Conservation (phyloP, 2,888 invertebrate genomes). For the Lycia hirtaria region DNA sequence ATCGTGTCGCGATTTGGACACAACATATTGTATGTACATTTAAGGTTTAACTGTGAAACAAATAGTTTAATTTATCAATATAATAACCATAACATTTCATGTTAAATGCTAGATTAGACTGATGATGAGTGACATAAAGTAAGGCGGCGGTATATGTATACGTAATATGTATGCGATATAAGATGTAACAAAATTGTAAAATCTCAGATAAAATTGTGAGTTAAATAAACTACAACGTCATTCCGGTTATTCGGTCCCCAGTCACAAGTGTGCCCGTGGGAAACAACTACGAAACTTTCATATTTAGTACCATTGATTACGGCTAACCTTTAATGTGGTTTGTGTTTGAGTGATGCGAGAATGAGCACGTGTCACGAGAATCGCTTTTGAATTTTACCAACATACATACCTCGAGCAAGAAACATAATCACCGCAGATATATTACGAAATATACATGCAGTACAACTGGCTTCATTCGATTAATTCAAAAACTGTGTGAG, state of each 20-base stretch:
- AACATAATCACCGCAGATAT: background rate
- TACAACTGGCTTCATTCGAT: background rate
- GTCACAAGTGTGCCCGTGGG: conserved; percentile 31
- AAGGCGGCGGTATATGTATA: too few relatives aligned
- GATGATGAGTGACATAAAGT: too few relatives aligned
- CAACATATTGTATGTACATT: too few relatives aligned
- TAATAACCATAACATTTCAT: too few relatives aligned
- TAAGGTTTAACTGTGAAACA: too few relatives aligned
- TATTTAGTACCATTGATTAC: conserved; percentile 38
- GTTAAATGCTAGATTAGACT: too few relatives aligned
- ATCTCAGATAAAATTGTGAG: too few relatives aligned
- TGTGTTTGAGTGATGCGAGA: conserved; percentile 29
- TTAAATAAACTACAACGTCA: too few relatives aligned
- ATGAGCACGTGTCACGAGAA: conserved; percentile 30
- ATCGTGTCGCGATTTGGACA: too few relatives aligned
- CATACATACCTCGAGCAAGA: conserved; percentile 28
- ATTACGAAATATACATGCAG: background rate
- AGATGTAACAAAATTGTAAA: too few relatives aligned
- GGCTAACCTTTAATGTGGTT: conserved; percentile 25
- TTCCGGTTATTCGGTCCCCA: conserved; percentile 12
- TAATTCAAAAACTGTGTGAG: background rate
- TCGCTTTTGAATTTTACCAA: conserved; percentile 1
- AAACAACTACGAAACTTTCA: conserved; percentile 38
- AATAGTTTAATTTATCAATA: too few relatives aligned
- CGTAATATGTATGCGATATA: too few relatives aligned